A percentile compares a stretch with the other conserved stretches of the same genome.
These are phyloP conservation scores for Microtus pennsylvanicus DNA, from an alignment of 2,113 vertebrate species.

Conservation along the genomic window DNA sequence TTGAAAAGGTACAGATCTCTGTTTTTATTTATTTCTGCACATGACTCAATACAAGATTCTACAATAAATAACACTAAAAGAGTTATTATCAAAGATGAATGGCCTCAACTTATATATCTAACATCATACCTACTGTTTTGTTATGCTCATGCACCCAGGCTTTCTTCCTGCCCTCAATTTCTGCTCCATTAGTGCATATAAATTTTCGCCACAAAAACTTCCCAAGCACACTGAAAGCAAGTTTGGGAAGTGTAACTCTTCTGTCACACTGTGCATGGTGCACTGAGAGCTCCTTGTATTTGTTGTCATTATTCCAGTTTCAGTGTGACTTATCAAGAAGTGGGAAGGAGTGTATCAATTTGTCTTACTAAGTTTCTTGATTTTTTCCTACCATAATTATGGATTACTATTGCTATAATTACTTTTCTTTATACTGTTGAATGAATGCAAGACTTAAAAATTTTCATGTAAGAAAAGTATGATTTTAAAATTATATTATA, in stretches of 20 bases:
- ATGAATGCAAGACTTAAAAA: not conserved
- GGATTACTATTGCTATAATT: not conserved
- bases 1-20: not conserved
- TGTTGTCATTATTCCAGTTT: slow-evolving; percentile 35
- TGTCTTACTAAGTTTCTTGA: not conserved
- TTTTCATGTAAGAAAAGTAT: not conserved
- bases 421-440: not conserved
- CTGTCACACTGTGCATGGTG: not conserved
- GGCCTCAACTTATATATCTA: not conserved
- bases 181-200: not conserved
- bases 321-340: not conserved
- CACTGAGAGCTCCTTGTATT: not conserved
- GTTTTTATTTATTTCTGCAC: not conserved
- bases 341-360: not conserved
- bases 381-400: slow-evolving; percentile 20
- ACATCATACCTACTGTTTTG: slow-evolving; percentile 18
- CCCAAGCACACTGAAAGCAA: not conserved
- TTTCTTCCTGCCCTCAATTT: not conserved
- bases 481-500: not conserved
- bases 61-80: not conserved
- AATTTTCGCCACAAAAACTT: not conserved
- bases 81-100: not conserved
- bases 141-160: not conserved
- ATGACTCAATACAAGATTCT: not conserved
- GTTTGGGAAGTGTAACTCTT: not conserved